Conservation (phyloP, 37 sponge, comb jelly and placozoan species). For the Hormiphora californensis region DNA sequence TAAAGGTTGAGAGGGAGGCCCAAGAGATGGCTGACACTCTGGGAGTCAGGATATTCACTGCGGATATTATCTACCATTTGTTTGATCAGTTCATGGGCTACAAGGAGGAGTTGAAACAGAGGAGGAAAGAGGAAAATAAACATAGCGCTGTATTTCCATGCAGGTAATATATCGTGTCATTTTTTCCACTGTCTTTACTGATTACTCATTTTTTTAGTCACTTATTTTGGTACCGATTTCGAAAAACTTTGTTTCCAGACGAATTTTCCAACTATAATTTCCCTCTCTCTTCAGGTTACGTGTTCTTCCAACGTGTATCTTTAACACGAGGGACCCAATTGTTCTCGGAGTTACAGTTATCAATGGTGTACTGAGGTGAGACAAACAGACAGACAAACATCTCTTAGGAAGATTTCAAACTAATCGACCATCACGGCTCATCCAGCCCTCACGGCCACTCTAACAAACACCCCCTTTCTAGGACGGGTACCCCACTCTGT, state of each 20-base stretch:
- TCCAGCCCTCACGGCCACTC: not conserved
- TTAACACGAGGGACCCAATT: slow-evolving; percentile 95
- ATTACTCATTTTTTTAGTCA: not conserved
- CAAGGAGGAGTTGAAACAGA: slow-evolving; percentile 65
- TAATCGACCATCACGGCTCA: not conserved
- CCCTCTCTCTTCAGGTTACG: slow-evolving; percentile 58
- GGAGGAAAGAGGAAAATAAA: slow-evolving; percentile 71
- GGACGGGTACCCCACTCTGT: slow-evolving; percentile 7
- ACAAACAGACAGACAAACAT: no score
- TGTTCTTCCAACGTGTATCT: slow-evolving; percentile 86
- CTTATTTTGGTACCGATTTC: no score
- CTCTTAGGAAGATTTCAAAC: not conserved
- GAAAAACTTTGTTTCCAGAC: not conserved
- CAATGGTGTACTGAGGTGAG: slow-evolving; percentile 34
- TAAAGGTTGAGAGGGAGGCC: slow-evolving; percentile 88
- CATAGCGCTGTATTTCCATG: slow-evolving; percentile 88
- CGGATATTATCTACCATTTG: slow-evolving; percentile 98
- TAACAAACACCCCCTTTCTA: not conserved
- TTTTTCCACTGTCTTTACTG: not conserved
- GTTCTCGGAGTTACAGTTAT: slow-evolving; percentile 84
- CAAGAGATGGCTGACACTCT: slow-evolving; percentile 88
- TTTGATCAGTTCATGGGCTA: slow-evolving; percentile 92
- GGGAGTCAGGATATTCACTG: slow-evolving; percentile 87
- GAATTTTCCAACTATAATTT: not conserved
- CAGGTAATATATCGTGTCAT: slow-evolving; percentile 31